phyloP scores from a whole-genome alignment of 2,797 vertebrate species.

The Smutsia temminckii region DNA sequence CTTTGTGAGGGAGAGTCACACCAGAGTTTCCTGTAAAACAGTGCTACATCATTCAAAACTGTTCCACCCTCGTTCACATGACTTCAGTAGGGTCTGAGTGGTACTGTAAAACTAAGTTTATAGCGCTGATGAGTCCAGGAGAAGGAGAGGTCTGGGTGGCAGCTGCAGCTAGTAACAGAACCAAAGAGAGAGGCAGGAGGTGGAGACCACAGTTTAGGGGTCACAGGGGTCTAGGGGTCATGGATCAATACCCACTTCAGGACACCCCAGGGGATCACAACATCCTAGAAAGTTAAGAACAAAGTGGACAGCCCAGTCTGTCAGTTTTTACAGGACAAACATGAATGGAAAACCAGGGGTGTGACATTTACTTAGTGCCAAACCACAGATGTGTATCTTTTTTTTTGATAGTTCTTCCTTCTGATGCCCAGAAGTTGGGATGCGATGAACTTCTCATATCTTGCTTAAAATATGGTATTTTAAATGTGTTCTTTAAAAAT shows the following conservation, averaged over 20 bases:
- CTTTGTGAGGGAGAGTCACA: neutral
- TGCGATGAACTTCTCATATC: neutral
- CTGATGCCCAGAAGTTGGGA: neutral
- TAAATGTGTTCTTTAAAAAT: neutral
- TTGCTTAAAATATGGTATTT: slow-evolving; percentile 49
- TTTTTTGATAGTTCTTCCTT: slow-evolving; percentile 12
- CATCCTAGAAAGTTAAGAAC: slow-evolving; percentile 3
- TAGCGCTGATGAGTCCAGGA: neutral
- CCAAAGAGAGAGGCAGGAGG: neutral
- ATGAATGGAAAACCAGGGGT: neutral
- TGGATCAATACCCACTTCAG: neutral
- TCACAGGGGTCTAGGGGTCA: neutral
- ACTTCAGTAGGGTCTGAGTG: neutral
- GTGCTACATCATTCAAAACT: neutral
- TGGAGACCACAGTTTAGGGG: neutral
- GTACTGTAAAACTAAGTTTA: neutral
- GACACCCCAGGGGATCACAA: neutral
- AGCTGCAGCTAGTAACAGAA: neutral
- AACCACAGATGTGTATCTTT: neutral
- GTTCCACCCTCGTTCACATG: fast-evolving
- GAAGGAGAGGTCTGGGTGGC: neutral
- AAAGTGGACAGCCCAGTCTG: neutral
- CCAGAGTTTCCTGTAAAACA: neutral
- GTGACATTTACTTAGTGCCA: neutral
- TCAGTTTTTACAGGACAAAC: neutral